Base-by-base conservation (phyloP, 1,140 invertebrate genomes). In the Adelges cooleyi region DNA sequence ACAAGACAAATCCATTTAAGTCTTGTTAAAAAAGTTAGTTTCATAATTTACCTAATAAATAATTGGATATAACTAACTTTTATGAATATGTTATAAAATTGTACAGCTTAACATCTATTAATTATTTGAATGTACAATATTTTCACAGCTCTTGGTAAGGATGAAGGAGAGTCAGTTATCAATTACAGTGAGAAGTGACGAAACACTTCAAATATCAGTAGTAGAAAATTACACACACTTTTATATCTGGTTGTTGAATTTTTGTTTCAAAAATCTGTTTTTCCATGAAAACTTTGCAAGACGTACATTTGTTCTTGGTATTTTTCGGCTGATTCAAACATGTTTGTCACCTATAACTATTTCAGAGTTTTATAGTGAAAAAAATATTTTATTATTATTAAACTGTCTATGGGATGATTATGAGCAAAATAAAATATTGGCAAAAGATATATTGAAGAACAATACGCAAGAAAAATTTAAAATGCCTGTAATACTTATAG, bases 351-450 rank as follows among this genome's bases (percentile, higher is more conserved):
- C 62, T 33, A 59, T 23, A 53, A 56, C 52, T 44, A 69, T 48
- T 59, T 65, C 54, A 27, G 68, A 65, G 67, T 27, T 59, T n/a
- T 51, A 33, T 25, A 33, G 52, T 15, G 40, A 40, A 3, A 33
- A 59, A n/a, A 40, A 36, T n/a, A 29, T 66, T 6, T 49, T 20
- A 11, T 23, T 66, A 48, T 44, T 68, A 44, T 48, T 74, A 15
- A 44, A 52, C 65, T 78, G 65, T 68, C 69, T 67, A 3, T 69
- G 77, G n/a, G 88, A 91, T 71, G 85, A 85, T 9, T 92, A 89
- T 73, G 89, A 92, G 74, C 75, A 77, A 17, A 92, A 90, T 71
- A 91, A 92, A 74, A 73, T 77, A 1, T 74, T 87, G 46, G 83
- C 85, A 0, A 73, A 81, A 3, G 72, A 77, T 9, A 73, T 87